Evolutionary conservation across 1,140 invertebrate species (phyloP), one percentile per base, ranked within the genome.

Genomic region (Xylocopa sonorina): DNA sequence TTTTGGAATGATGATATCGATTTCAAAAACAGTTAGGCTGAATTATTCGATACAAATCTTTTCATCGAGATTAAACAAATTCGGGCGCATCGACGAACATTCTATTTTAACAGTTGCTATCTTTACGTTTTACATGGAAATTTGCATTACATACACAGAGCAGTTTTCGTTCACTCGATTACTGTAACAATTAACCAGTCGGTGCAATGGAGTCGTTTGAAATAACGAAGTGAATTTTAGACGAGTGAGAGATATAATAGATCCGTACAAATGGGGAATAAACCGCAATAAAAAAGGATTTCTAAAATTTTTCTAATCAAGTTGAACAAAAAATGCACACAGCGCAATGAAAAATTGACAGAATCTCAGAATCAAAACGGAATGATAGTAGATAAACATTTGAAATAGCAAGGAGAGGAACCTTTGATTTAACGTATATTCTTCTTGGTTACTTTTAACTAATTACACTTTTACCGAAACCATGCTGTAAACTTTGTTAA

Each of bases 1-100:
- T 88, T 89, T 89, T 79, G 89, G 90, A 89, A 91, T 83, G 84
- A 82, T 78, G 88, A 91, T 92, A 92, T 92, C 91, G 89, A 91
- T 93, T 91, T 91, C 91, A 89, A 92, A 91, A 89, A 88, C 80
- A 87, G 78, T 74, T 82, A 71, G 80, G 58, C 66, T 29, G 7
- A 43, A 67, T 24, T 41, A 18, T 16, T 69, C 50, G 10, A 24
- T 21, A 9, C 27, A 21, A 21, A 18, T 46, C 29, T 12, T 18
- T 4, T 12, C n/a, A 24, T 4, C 21, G 38, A 38, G 6, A 24
- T 16, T n/a, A n/a, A 62, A 6, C 0, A 14, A 24, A 24, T 16
- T 24, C 34, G 5, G 3, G 34, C 27, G 18, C 14, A 62, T 38
- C 24, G 18, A 24, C 10, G n/a, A 18, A 62, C 21, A 14, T 24